Evolutionary conservation across 2,113 vertebrate genomes (phyloP).

Genomic region (Dendropsophus ebraccatus): DNA sequence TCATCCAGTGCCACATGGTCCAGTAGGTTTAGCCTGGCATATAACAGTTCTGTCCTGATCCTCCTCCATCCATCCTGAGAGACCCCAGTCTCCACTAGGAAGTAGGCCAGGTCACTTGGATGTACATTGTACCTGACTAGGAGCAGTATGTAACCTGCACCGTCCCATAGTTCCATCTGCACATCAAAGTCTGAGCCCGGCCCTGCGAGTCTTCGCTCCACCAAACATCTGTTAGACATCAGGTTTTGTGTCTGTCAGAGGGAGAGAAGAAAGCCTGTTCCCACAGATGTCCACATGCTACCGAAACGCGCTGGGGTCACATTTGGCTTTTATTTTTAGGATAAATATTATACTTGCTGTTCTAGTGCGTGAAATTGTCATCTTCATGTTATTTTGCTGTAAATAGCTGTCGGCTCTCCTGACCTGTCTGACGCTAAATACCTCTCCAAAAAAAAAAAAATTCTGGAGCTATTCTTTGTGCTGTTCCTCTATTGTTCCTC

Average conservation of each 20-base stretch:
- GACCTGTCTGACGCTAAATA: too few species aligned
- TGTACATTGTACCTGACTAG: slow-evolving; percentile 23
- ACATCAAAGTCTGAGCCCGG: slow-evolving; percentile 36
- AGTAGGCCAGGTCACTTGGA: neutral
- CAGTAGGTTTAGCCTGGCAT: too few species aligned
- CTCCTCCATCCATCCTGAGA: too few species aligned
- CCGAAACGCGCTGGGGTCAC: slow-evolving; percentile 44
- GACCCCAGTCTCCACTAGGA: neutral
- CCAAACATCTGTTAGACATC: slow-evolving; percentile 49
- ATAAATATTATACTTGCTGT: slow-evolving; percentile 30
- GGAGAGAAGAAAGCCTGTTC: slow-evolving; percentile 54
- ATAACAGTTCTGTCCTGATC: too few species aligned
- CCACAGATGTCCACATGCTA: slow-evolving; percentile 53
- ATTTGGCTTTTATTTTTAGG: slow-evolving; percentile 53
- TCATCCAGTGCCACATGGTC: too few species aligned
- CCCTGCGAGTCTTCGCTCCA: neutral
- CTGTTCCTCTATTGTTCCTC: too few species aligned
- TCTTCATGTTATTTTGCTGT: neutral
- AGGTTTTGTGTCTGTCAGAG: slow-evolving; percentile 40
- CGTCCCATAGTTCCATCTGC: too few species aligned
- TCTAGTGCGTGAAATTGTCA: slow-evolving; percentile 12
- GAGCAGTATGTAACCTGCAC: neutral
- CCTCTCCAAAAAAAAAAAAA: too few species aligned
- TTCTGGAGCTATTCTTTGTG: too few species aligned
- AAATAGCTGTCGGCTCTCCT: neutral